Percentiles rank a stretch among this genome's conserved stretches.
phyloP scores from a whole-genome alignment of 2,888 invertebrate genomes.

The Proisotoma minuta region DNA sequence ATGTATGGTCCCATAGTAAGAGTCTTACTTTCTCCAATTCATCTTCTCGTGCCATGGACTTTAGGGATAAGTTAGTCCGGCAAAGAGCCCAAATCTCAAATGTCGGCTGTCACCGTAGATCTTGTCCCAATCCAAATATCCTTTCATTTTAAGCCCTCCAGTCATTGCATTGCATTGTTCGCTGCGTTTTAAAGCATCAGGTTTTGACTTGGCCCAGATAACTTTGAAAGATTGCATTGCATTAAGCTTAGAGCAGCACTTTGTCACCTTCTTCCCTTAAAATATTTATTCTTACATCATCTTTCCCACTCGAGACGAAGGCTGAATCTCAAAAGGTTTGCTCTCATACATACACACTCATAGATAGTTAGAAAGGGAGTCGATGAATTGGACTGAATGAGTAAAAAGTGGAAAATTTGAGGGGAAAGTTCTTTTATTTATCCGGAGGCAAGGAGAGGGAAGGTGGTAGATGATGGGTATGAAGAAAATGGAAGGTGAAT shows the following conservation, averaged over 20 bases:
- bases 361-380: too few relatives aligned
- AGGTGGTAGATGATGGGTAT: not conserved
- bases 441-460: not conserved
- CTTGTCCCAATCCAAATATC: too few relatives aligned
- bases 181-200: not conserved
- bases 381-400: too few relatives aligned
- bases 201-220: slow-evolving; percentile 28
- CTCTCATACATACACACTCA: too few relatives aligned
- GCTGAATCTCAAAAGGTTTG: too few relatives aligned
- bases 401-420: too few relatives aligned
- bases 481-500: not conserved
- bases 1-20: slow-evolving; percentile 9
- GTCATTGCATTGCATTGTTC: not conserved
- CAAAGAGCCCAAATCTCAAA: too few relatives aligned
- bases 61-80: not conserved
- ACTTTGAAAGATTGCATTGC: slow-evolving; percentile 33
- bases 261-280: slow-evolving; percentile 24
- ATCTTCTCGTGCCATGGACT: not conserved
- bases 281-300: slow-evolving; percentile 35
- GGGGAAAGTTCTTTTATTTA: too few relatives aligned
- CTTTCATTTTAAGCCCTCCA: not conserved
- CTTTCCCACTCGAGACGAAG: too few relatives aligned
- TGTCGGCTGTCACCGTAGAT: not conserved
- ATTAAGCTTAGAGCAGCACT: slow-evolving; percentile 31
- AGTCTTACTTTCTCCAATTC: slow-evolving; percentile 15